These are phyloP conservation scores for Brachypteracias leptosomus DNA, from an alignment of 2,113 vertebrate genomes.

Conservation along the genomic window DNA sequence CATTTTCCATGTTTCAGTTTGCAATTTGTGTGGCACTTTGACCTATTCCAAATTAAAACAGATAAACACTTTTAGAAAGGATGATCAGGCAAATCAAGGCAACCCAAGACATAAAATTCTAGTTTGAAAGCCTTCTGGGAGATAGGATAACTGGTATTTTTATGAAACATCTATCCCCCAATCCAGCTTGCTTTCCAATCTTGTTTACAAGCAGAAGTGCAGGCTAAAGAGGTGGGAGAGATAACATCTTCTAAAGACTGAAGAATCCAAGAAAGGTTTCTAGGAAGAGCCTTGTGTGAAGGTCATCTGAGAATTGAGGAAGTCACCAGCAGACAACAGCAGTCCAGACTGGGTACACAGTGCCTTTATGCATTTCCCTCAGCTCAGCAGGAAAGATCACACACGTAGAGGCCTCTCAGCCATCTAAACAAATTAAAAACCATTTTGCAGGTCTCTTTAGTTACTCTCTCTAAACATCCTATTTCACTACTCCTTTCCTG, in stretches of 20 bases:
- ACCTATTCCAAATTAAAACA: not conserved
- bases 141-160: not conserved
- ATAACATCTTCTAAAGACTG: not conserved
- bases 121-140: not conserved
- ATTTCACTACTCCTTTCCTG: slow-evolving; percentile 31
- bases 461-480: slow-evolving; percentile 42
- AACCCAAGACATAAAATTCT: not conserved
- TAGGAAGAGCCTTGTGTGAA: not conserved
- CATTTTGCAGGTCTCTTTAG: slow-evolving; percentile 15
- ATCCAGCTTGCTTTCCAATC: not conserved
- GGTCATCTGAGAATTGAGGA: not conserved
- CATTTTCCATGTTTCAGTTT: not conserved
- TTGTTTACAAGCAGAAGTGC: not conserved
- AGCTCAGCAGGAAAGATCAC: not conserved
- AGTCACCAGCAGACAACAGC: not conserved
- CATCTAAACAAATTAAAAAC: slow-evolving; percentile 41
- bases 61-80: not conserved
- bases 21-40: not conserved
- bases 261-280: not conserved
- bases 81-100: not conserved
- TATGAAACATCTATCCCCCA: not conserved
- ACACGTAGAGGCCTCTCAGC: not conserved
- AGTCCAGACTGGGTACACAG: not conserved
- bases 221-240: not conserved
- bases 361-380: not conserved